Evolutionary conservation across 2,797 vertebrate species (phyloP), one percentile per base, ranked within the genome.

Genomic region (Iguana delicatissima): DNA sequence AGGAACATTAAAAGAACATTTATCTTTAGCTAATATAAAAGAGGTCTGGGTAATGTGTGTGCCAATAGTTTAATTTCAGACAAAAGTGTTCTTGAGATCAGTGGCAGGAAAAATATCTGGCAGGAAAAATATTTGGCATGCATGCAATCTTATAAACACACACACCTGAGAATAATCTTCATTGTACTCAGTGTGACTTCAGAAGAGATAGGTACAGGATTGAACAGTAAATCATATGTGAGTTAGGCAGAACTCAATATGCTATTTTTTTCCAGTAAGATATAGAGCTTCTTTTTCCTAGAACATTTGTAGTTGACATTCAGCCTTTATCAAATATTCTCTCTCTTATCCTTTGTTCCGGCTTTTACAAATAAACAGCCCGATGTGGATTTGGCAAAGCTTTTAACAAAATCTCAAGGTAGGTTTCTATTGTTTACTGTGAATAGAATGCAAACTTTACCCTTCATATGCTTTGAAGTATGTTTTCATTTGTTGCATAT

Each of bases 361-460:
- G 32, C 14, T 93, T 85, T 92, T 83, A 73, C 35, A 85, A 94
- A 86, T 84, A 93, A 95, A 92, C 12, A 92, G 87, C 35, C n/a
- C 22, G 80, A 35, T 73, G 50, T 74, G 55, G 80, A 83, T 93
- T 91, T 93, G 46, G 84, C 69, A 94, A 89, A 46, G 52, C 77
- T 96, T 96, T 96, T 94, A 96, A 94, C 35, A 42, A 59, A 91
- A 93, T 86, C 94, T 96, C 83, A 85, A 67, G 76, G 22, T 91
- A 85, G 29, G 26, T 87, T 92, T 55, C 87, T 50, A 67, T 92
- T 94, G 84, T 93, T 94, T 95, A 50, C 69, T 85, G 55, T 95
- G 91, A 96, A 94, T 94, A 95, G 95, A 96, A 93, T 90, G 57
- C 26, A 72, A 94, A 88, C 67, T 88, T 95, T 93, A 92, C 74